A percentile compares a stretch with the other conserved stretches of the same genome.
These are phyloP conservation scores for Deroptyus accipitrinus DNA, from an alignment of 2,113 vertebrate genomes.

Conservation along the genomic window DNA sequence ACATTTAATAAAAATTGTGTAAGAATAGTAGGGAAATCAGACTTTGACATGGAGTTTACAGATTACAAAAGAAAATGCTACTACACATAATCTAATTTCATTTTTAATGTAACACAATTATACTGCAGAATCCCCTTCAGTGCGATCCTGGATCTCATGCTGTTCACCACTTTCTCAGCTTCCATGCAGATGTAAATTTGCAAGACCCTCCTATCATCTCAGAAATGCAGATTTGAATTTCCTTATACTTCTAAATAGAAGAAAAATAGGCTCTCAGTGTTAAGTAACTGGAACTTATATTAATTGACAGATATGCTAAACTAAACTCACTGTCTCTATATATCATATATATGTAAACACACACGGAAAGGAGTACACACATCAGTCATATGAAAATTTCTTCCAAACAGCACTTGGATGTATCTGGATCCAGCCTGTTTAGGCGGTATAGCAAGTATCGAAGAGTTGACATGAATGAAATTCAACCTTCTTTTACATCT, in stretches of 20 bases:
- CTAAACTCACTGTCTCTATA: neutral
- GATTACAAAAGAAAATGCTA: neutral
- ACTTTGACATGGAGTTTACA: neutral
- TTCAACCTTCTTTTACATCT: neutral
- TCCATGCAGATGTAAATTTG: neutral
- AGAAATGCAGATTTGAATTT: neutral
- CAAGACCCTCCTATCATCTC: neutral
- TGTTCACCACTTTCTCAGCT: neutral
- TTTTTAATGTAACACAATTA: neutral
- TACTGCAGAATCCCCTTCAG: neutral
- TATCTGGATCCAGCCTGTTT: neutral
- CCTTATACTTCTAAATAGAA: neutral
- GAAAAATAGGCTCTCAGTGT: accelerated
- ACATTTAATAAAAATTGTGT: neutral
- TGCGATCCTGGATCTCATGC: neutral
- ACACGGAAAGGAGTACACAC: neutral
- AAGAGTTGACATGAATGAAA: neutral
- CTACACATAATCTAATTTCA: neutral
- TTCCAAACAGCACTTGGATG: neutral
- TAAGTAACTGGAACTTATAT: neutral
- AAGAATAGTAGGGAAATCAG: neutral
- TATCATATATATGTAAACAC: neutral
- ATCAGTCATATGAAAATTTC: neutral
- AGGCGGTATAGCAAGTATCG: neutral
- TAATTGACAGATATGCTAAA: neutral